Evolutionary conservation across 2,797 vertebrate species (phyloP), one percentile per base, ranked within the genome.

Genomic region (Hippopotamyrus pictus): DNA sequence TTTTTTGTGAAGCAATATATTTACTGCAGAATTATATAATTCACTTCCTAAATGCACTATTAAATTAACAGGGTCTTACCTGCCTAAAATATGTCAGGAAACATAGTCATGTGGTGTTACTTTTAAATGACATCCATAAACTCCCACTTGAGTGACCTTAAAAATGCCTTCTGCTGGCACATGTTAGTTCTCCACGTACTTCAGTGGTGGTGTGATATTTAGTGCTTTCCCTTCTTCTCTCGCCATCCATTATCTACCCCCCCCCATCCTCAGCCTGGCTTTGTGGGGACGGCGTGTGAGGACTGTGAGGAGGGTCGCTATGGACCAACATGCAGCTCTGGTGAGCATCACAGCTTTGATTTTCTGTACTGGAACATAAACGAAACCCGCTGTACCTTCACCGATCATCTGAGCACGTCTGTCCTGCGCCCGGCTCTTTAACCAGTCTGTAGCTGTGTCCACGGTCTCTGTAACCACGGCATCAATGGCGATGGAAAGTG

Each of bases 401-500:
- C 19, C 9, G 2, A 17, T 8, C 14, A 86, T 29, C 14, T 88
- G 3, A 41, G 44, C 76, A 8, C 5, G 6, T 88, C 7, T 88
- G 44, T 91, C 91, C 90, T 91, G 65, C 53, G 19, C 0, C 37
- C n/a, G 29, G 11, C 50, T 37, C 87, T 44, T 41, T n/a, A n/a
- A 3, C 53, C 46, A 99, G 98, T 92, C 33, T 99, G 98, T 69
- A 92, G 46, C 12, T 99, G 98, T 25, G 65, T 97, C 88, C 97
- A 99, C 0, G 98, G 98, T 1, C 46, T 97, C 2, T 99, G 98
- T 93, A 94, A 92, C 91, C 92, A 91, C 2, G 98, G 98, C 0
- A 59, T 96, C 1, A 88, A 48, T 0, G 97, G 97, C 0, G 90
- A 96, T 0, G 98, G 98, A 0, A 92, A 76, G 25, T 99, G 98